A percentile compares a stretch with the other conserved stretches of the same genome.
Conservation (phyloP, 2,113 vertebrate species). For the Daboia siamensis region DNA sequence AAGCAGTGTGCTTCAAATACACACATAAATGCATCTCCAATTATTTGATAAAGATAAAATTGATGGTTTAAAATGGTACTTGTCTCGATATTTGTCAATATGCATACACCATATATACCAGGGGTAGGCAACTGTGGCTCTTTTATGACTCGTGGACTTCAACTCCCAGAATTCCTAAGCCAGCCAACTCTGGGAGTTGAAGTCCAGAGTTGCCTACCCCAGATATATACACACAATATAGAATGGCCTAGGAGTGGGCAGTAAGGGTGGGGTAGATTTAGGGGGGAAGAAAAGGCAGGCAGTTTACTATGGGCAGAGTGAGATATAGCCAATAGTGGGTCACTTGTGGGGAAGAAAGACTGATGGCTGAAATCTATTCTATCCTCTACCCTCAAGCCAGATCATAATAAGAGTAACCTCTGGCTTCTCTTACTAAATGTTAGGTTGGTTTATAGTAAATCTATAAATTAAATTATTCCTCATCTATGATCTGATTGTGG, state of each 20-base stretch:
- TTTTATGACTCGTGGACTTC: too few species aligned
- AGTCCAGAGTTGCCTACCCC: too few species aligned
- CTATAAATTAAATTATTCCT: too few species aligned
- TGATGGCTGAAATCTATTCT: background rate
- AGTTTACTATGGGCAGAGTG: background rate
- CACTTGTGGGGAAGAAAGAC: background rate
- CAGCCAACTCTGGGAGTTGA: too few species aligned
- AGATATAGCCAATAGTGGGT: background rate
- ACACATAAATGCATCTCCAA: background rate
- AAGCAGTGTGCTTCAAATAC: background rate
- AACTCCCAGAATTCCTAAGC: too few species aligned
- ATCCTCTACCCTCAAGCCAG: background rate
- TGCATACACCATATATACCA: background rate
- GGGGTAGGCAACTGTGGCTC: too few species aligned
- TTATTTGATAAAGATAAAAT: background rate
- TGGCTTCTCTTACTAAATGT: background rate
- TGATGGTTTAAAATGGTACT: background rate
- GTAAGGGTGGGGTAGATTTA: background rate
- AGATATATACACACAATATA: background rate
- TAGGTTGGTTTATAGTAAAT: background rate
- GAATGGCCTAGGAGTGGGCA: background rate
- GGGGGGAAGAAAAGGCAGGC: background rate
- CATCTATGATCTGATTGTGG: background rate
- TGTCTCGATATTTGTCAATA: background rate
- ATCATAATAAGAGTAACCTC: background rate